Percentiles rank a stretch among this genome's conserved stretches.
These are phyloP conservation scores for Lingula anatina DNA, from an alignment of 2,888 invertebrate species.

Conservation along the genomic window DNA sequence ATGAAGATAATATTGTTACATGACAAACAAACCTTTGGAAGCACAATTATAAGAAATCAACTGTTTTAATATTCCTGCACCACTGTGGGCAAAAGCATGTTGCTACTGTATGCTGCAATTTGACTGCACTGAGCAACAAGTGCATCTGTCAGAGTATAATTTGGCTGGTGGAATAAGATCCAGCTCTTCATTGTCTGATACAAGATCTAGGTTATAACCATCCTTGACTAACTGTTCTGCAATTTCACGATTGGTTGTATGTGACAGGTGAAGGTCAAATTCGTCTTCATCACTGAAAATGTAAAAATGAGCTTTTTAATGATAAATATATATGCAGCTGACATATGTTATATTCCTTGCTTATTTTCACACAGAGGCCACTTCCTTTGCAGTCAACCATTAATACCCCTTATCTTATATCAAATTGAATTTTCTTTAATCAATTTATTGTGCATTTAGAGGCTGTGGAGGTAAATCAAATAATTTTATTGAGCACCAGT, in stretches of 20 bases:
- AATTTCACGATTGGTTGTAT: slow-evolving; percentile 55
- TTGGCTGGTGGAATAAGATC: slow-evolving; percentile 56
- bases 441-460: too few relatives aligned
- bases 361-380: too few relatives aligned
- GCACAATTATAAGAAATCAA: too few relatives aligned
- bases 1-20: too few relatives aligned
- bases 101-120: slow-evolving; percentile 19
- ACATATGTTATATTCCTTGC: too few relatives aligned
- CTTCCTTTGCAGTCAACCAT: too few relatives aligned
- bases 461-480: too few relatives aligned
- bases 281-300: slow-evolving; percentile 49
- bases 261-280: slow-evolving; percentile 53
- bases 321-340: too few relatives aligned
- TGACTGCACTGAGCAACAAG: slow-evolving; percentile 47
- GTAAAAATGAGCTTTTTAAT: slow-evolving; percentile 51
- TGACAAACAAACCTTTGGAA: too few relatives aligned
- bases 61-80: not conserved
- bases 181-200: slow-evolving; percentile 57
- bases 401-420: too few relatives aligned
- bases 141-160: slow-evolving; percentile 48
- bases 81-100: not conserved
- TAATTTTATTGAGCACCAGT: too few relatives aligned
- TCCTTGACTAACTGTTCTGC: slow-evolving; percentile 61
- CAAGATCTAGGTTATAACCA: slow-evolving; percentile 59
- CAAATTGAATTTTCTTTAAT: too few relatives aligned